A percentile compares a stretch with the other conserved stretches of the same genome.
Evolutionary conservation across 37 sponge, comb jelly and placozoan species (phyloP).

Genomic region (Theonella swinhoei): DNA sequence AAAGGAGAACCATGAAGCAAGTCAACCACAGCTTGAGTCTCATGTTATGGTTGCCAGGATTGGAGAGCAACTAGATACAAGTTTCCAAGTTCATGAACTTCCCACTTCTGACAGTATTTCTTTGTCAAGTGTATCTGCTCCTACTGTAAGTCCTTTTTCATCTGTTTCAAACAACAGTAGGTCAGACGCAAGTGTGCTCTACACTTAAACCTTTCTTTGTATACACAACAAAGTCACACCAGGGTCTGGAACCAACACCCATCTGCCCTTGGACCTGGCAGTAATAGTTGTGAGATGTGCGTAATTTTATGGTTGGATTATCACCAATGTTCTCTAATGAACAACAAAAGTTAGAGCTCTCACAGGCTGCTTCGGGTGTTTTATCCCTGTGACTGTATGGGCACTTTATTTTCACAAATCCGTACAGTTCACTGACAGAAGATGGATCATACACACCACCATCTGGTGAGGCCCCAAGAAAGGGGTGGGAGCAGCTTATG

Average conservation of each 20-base stretch:
- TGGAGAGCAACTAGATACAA: background rate
- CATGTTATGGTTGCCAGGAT: background rate
- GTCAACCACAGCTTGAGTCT: background rate
- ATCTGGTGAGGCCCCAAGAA: slow-evolving; percentile 55
- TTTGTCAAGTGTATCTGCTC: background rate
- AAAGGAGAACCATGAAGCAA: background rate
- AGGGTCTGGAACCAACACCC: too few relatives aligned
- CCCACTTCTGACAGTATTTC: background rate
- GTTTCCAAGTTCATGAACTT: background rate
- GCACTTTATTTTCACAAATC: background rate
- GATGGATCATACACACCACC: slow-evolving; percentile 40
- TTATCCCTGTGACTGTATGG: background rate
- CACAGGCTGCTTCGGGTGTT: too few relatives aligned
- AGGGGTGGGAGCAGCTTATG: slow-evolving; percentile 19
- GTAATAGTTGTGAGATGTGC: too few relatives aligned
- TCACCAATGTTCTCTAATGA: too few relatives aligned
- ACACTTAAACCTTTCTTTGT: background rate
- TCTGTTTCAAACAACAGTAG: background rate
- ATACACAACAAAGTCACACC: background rate
- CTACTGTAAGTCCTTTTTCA: background rate
- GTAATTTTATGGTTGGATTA: too few relatives aligned
- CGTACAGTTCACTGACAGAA: background rate
- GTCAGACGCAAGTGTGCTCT: background rate
- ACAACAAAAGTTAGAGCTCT: too few relatives aligned
- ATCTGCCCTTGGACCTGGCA: too few relatives aligned